Percentiles rank a stretch among this genome's conserved stretches.
Conservation (phyloP, 2,797 vertebrate species). For the Acipenser ruthenus region DNA sequence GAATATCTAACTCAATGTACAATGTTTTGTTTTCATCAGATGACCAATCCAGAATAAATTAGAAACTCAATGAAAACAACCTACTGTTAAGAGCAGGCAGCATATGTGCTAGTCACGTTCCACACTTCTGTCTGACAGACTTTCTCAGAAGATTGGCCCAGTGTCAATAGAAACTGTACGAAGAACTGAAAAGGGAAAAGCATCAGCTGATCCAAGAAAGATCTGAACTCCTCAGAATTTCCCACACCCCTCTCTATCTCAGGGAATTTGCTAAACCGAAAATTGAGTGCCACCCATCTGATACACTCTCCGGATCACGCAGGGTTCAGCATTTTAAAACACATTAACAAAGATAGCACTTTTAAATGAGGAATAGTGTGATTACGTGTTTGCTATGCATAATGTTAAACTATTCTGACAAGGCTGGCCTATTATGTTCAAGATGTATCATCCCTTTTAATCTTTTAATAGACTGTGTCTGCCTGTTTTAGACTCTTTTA, state of each 20-base stretch:
- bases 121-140: slow-evolving; percentile 46
- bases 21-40: slow-evolving; percentile 26
- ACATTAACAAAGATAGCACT: slow-evolving; percentile 30
- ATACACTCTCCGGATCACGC: slow-evolving; percentile 38
- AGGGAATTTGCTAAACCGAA: slow-evolving; percentile 38
- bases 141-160: slow-evolving; percentile 50
- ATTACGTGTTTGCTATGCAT: slow-evolving; percentile 31
- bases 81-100: slow-evolving; percentile 16
- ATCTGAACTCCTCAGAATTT: slow-evolving; percentile 40
- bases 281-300: slow-evolving; percentile 31
- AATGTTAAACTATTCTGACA: slow-evolving; percentile 26
- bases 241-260: slow-evolving; percentile 48
- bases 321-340: slow-evolving; percentile 24
- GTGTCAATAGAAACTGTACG: slow-evolving; percentile 51
- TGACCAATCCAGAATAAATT: slow-evolving; percentile 25
- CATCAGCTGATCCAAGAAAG: slow-evolving; percentile 46
- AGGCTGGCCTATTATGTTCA: slow-evolving; percentile 26
- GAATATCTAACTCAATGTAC: slow-evolving; percentile 12
- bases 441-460: slow-evolving; percentile 29
- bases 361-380: slow-evolving; percentile 20
- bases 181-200: slow-evolving; percentile 40
- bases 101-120: slow-evolving; percentile 48
- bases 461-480: slow-evolving; percentile 28
- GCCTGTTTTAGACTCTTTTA: slow-evolving; percentile 8
- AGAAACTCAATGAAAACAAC: slow-evolving; percentile 32